Evolutionary conservation across 2,797 vertebrate genomes (phyloP).

Genomic region (Pseudopleuronectes americanus): DNA sequence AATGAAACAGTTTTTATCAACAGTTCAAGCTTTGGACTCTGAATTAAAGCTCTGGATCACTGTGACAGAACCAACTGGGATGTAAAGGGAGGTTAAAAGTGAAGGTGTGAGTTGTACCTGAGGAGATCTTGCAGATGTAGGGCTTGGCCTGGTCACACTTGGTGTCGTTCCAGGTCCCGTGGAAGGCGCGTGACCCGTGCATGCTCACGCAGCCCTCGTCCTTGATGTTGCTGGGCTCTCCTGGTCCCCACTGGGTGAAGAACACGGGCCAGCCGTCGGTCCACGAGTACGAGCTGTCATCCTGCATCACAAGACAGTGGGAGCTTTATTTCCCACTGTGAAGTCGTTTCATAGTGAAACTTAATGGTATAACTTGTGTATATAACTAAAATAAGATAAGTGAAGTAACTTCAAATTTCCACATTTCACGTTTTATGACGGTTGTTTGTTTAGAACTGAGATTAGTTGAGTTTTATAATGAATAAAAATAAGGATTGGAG

Average conservation of each 20-base stretch:
- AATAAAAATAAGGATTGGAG: no score
- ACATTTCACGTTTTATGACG: no score
- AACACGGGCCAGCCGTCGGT: constrained; percentile 84
- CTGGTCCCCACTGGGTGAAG: constrained; percentile 86
- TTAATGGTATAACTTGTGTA: no score
- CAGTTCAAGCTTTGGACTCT: no score
- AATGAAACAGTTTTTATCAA: not conserved
- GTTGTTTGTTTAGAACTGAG: no score
- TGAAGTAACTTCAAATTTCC: no score
- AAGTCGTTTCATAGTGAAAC: no score
- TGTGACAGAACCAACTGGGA: no score
- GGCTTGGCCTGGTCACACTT: constrained; percentile 73
- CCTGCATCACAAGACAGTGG: constrained; percentile 49
- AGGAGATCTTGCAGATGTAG: constrained; percentile 84
- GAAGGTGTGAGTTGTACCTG: constrained; percentile 65
- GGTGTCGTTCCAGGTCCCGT: constrained; percentile 87
- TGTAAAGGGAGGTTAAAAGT: rapidly evolving
- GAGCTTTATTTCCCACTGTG: not conserved
- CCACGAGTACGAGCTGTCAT: constrained; percentile 75
- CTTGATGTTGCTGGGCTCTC: constrained; percentile 78
- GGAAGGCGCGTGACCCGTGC: constrained; percentile 59
- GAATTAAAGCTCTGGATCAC: no score
- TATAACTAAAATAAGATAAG: no score
- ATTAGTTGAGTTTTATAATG: no score
- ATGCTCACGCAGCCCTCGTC: constrained; percentile 85